Base-by-base conservation (phyloP, 2,797 vertebrate genomes). In the Neopelma chrysocephalum region DNA sequence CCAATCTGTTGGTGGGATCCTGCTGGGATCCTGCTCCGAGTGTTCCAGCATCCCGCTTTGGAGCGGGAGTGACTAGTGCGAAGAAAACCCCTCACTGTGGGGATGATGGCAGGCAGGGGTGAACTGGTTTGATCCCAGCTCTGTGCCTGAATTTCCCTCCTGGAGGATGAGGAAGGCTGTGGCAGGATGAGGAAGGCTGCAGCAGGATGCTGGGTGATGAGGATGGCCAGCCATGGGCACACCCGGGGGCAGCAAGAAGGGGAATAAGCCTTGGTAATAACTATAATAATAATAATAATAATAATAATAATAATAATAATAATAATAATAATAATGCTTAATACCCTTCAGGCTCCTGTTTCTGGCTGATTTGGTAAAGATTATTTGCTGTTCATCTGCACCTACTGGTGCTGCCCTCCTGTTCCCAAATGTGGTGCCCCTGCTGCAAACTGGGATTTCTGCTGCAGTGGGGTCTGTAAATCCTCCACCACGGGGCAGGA, bases 71-170 rank as follows among this genome's bases (percentile, higher is more conserved):
- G 31, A 40, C 48, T 53, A 32, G 25, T 8, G 70, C 71, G n/a
- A 40, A 64, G 51, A 77, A 66, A 48, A 0, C 2, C 10, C 43
- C 53, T 48, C 1, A 0, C 57, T 1, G 1, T 1, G 3, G 50
- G 61, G 45, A 15, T 1, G 53, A 48, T 64, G 61, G 54, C 34
- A 40, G 61, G 73, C 38, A n/a, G 50, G 51, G 71, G 13, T 1
- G 23, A 83, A 48, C 8, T 0, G 2, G 23, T 70, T 26, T 5
- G 3, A 64, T 36, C 36, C 83, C 89, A 79, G 79, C 45, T 48
- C 62, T 14, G 56, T 4, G 3, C 38, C 72, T 38, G 15, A 31
- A 42, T 68, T 81, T 69, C 56, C 36, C 77, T 61, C 47, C 69
- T 3, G 22, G 68, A 60, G 38, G 53, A 60, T 34, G 40, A 75